Percentiles rank a stretch among this genome's conserved stretches.
These are phyloP conservation scores for Gobius niger DNA, from an alignment of 2,113 vertebrate genomes.

Conservation along the genomic window DNA sequence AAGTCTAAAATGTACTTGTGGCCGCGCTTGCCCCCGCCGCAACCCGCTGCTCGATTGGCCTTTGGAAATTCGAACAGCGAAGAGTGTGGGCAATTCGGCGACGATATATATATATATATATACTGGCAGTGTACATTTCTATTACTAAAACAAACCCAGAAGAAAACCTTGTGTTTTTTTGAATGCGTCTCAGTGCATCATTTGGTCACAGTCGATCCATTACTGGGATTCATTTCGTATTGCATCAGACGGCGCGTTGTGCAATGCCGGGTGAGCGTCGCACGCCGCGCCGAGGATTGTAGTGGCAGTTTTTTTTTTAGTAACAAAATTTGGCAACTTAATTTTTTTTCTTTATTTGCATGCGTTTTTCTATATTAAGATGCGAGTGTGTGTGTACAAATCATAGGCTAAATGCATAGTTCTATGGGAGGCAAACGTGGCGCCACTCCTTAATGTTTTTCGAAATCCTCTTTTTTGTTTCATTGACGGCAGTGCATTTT, in stretches of 20 bases:
- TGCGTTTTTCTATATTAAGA: slow-evolving; percentile 7
- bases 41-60: slow-evolving; percentile 32
- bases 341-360: slow-evolving; percentile 18
- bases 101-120: slow-evolving; percentile 10
- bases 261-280: slow-evolving; percentile 1
- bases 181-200: slow-evolving; percentile 47
- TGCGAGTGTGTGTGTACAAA: slow-evolving; percentile 29
- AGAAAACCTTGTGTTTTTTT: slow-evolving; percentile 21
- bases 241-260: slow-evolving; percentile 50
- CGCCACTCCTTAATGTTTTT: slow-evolving; percentile 33
- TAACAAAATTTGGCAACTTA: slow-evolving; percentile 16
- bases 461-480: slow-evolving; percentile 28
- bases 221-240: slow-evolving; percentile 44
- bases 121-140: slow-evolving; percentile 65
- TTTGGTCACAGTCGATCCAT: slow-evolving; percentile 65
- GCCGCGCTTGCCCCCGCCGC: slow-evolving; percentile 34
- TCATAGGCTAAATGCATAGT: slow-evolving; percentile 57
- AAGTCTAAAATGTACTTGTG: slow-evolving; percentile 27
- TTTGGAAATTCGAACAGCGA: slow-evolving; percentile 44
- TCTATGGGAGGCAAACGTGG: slow-evolving; percentile 58
- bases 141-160: slow-evolving; percentile 1
- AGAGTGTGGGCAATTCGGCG: slow-evolving; percentile 34
- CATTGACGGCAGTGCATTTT: slow-evolving; percentile 16
- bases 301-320: slow-evolving; percentile 45
- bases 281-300: slow-evolving; percentile 34